These are phyloP conservation scores for Drosophila melanosoma DNA, from an alignment of 2,888 invertebrate species.

Conservation along the genomic window DNA sequence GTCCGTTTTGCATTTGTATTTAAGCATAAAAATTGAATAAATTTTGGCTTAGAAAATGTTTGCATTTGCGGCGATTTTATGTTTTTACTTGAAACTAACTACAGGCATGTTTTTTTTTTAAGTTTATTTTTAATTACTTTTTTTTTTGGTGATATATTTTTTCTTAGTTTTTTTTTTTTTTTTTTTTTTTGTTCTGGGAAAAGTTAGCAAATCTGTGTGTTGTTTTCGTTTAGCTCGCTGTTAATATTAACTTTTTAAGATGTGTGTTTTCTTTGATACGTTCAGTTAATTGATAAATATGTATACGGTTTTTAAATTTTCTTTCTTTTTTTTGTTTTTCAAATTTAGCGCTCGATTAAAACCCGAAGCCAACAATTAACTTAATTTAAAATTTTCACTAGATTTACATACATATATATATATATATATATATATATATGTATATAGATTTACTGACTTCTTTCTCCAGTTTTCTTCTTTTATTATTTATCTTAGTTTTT, in stretches of 20 bases:
- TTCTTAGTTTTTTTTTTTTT: conserved; percentile 4
- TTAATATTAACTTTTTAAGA: conserved; percentile 72
- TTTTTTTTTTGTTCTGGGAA: conserved; percentile 29
- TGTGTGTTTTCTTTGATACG: conserved; percentile 63
- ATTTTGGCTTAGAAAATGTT: conserved; percentile 76
- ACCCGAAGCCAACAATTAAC: conserved; percentile 35
- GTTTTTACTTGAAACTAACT: conserved; percentile 77
- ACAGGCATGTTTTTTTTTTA: conserved; percentile 62
- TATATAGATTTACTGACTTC: conserved; percentile 21
- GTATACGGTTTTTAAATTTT: neutral
- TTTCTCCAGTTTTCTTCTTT: neutral
- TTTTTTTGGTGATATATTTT: conserved; percentile 10
- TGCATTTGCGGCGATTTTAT: conserved; percentile 27
- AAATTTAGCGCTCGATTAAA: conserved; percentile 36
- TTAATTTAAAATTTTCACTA: conserved; percentile 70
- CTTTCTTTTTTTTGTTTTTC: neutral
- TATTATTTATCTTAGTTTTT: conserved; percentile 4
- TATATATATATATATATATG: conserved; percentile 5
- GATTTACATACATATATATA: conserved; percentile 39
- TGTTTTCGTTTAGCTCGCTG: conserved; percentile 28
- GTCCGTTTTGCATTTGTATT: conserved; percentile 35
- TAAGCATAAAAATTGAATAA: conserved; percentile 72
- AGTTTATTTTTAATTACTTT: conserved; percentile 22
- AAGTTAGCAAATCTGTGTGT: conserved; percentile 40
- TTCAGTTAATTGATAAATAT: conserved; percentile 69